Base-by-base conservation (phyloP, 2,113 vertebrate species). In the Platichthys stellatus region DNA sequence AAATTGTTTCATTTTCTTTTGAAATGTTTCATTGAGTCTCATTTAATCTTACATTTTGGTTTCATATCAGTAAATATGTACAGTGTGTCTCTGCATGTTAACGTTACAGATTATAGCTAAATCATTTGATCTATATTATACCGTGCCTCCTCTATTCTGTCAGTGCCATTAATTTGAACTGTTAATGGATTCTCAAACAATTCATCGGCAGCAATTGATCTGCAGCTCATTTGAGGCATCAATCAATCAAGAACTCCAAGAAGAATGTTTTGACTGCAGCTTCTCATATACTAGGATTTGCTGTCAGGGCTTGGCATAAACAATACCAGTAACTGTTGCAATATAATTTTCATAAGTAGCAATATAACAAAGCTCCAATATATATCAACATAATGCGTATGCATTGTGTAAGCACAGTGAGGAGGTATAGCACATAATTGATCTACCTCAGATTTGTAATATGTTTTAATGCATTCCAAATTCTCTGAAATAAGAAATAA, bases 1-100 rank as follows among this genome's bases (percentile, higher is more conserved):
- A 93, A 95, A 91, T 86, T 78, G 78, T 92, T 93, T 92, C 85
- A 73, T 90, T 92, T 93, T 89, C 79, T 92, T 91, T 90, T 86
- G 23, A 90, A 84, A 59, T 72, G 61, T 45, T 64, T 62, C 4
- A 28, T 5, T 61, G 64, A 62, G 69, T 90, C 38, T 88, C 49
- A 31, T 31, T 31, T 31, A 31, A 31, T 31, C 28, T 31, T 31
- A 5, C 0, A 5, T 63, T 63, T 26, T 11, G 4, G 3, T 57
- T 57, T 23, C 9, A 58, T 61, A 4, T 31, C 26, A 0, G 9
- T 8, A 8, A 45, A 64, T 38, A 38, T 72, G 18, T n/a, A 26
- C 24, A 14, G 57, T 58, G 9, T 26, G 4, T 23, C 3, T 53
- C 1, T 58, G 56, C 3, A 26, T 62, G 7, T 65, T 59, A 51